phyloP scores from a whole-genome alignment of 2,888 invertebrate genomes.

The Melangyna quadrimaculata region DNA sequence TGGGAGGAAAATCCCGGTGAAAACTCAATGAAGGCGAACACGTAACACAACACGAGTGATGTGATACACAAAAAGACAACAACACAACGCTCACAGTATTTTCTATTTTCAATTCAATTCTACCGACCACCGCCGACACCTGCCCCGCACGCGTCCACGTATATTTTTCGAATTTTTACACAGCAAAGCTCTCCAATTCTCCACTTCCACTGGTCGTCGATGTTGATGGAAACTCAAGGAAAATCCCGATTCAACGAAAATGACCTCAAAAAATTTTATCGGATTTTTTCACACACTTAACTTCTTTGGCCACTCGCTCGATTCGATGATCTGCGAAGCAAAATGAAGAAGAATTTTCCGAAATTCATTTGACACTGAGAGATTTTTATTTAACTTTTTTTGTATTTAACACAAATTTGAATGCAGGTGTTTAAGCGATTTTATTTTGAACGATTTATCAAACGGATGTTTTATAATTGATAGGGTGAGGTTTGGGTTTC shows the following conservation, averaged over 20 bases:
- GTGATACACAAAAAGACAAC: constrained; percentile 67
- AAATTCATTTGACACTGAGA: constrained; percentile 54
- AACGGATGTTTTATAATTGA: constrained; percentile 9
- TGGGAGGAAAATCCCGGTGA: constrained; percentile 53
- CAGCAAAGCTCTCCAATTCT: constrained; percentile 28
- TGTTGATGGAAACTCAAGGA: constrained; percentile 37
- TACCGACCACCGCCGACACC: constrained; percentile 68
- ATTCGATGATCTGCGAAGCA: constrained; percentile 42
- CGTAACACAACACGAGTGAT: constrained; percentile 58
- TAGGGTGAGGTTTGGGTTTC: constrained; percentile 15
- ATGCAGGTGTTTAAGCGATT: constrained; percentile 12
- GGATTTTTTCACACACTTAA: constrained; percentile 57
- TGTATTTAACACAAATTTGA: constrained; percentile 15
- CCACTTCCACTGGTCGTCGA: neutral
- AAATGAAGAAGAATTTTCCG: constrained; percentile 58
- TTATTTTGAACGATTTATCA: constrained; percentile 1
- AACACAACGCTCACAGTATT: constrained; percentile 68
- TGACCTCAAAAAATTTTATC: constrained; percentile 66
- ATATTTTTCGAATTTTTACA: constrained; percentile 51
- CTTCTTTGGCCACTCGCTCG: constrained; percentile 9
- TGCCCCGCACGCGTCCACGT: constrained; percentile 72
- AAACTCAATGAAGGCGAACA: constrained; percentile 57
- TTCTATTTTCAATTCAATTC: constrained; percentile 31
- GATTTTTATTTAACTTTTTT: constrained; percentile 29
- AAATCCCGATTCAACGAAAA: constrained; percentile 58